Conservation (phyloP, 2,797 vertebrate genomes). For the Muscicapa striata region DNA sequence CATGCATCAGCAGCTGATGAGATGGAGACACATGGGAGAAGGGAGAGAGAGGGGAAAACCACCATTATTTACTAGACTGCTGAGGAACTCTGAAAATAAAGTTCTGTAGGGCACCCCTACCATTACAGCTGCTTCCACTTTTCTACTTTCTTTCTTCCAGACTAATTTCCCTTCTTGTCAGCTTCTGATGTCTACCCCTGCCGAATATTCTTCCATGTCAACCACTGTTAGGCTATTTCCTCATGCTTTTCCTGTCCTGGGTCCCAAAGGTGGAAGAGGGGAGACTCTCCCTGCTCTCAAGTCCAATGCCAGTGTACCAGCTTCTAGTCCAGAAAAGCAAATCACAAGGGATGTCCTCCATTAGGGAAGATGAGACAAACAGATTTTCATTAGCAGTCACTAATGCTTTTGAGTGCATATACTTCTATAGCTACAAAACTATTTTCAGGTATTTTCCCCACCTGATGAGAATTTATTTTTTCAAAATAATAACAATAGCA, state of each 20-base stretch:
- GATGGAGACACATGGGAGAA: fast-evolving
- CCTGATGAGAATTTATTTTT: not conserved
- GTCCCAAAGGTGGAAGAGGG: not conserved
- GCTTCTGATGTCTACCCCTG: not conserved
- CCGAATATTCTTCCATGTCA: not conserved
- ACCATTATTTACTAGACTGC: not conserved
- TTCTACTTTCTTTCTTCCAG: not conserved
- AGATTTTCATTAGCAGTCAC: not conserved
- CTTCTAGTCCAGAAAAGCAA: not conserved
- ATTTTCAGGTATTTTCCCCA: not conserved
- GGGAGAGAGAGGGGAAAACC: not conserved
- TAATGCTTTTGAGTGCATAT: fast-evolving
- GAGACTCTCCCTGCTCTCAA: not conserved
- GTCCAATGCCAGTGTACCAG: not conserved
- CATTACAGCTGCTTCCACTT: not conserved
- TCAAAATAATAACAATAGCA: not conserved
- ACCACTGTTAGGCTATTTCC: not conserved
- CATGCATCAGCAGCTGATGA: not conserved
- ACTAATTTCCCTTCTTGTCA: not conserved
- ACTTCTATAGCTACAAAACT: not conserved
- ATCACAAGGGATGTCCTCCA: not conserved
- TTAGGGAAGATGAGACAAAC: not conserved
- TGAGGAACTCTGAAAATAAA: not conserved
- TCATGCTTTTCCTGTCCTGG: not conserved
- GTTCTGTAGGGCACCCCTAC: not conserved